These are phyloP conservation scores for Pogonomyrmex californicus DNA, from an alignment of 1,140 invertebrate genomes.

Conservation along the genomic window DNA sequence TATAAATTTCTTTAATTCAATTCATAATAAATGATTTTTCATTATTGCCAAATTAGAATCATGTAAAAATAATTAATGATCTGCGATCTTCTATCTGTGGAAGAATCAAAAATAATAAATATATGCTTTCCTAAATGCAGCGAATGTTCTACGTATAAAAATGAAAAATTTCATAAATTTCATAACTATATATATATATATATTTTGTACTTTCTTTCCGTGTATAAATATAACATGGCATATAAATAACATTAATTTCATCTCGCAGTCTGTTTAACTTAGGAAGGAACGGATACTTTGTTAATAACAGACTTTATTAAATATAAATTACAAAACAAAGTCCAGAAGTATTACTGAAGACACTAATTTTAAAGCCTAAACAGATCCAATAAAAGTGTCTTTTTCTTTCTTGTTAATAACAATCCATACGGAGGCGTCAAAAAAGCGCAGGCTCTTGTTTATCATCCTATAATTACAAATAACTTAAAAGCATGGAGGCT, in stretches of 20 bases:
- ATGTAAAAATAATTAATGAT: not conserved
- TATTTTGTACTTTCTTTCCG: slow-evolving; percentile 68
- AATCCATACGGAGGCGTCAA: slow-evolving; percentile 63
- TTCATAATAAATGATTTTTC: not conserved
- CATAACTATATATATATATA: slow-evolving; percentile 52
- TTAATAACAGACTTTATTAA: slow-evolving; percentile 71
- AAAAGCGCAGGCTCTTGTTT: slow-evolving; percentile 17
- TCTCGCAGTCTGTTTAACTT: slow-evolving; percentile 22
- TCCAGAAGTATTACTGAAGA: slow-evolving; percentile 53
- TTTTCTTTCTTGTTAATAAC: slow-evolving; percentile 42
- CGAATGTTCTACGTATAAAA: not conserved
- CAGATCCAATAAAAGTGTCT: slow-evolving; percentile 14
- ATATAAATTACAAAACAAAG: slow-evolving; percentile 75
- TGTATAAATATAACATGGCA: slow-evolving; percentile 36
- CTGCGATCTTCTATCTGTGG: slow-evolving; percentile 7
- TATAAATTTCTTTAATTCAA: not conserved
- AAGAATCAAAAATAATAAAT: not conserved
- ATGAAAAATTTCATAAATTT: slow-evolving; percentile 39
- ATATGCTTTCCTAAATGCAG: slow-evolving; percentile 11
- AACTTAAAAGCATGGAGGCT: not conserved
- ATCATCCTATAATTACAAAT: slow-evolving; percentile 4
- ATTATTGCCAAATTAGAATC: not conserved
- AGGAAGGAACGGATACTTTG: slow-evolving; percentile 48
- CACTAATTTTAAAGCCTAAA: slow-evolving; percentile 21
- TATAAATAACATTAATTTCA: slow-evolving; percentile 41